Base-by-base conservation (phyloP, 2,113 vertebrate genomes). In the Vulpes vulpes region DNA sequence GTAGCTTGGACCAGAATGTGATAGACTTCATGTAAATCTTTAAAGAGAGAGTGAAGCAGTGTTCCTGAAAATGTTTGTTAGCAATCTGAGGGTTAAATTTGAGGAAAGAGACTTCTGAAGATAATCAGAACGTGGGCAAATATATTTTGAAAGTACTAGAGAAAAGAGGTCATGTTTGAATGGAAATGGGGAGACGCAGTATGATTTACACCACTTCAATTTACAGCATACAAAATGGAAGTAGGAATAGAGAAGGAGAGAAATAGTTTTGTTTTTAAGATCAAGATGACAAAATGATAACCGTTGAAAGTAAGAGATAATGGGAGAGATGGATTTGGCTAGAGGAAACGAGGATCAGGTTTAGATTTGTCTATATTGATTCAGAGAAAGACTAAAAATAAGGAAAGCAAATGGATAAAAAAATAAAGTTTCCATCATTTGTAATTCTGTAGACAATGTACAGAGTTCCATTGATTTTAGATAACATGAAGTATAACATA, bases 261-360 rank as follows among this genome's bases (percentile, higher is more conserved):
- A 73, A 57, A 43, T 57, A 59, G 32, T 55, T 92, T 35, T 35
- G 35, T 35, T 35, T 35, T 38, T 79, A 88, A 95, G 20, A 81
- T 91, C 62, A 89, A 85, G 59, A 67, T 73, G 38, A 16, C 80
- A 91, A 65, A 74, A 10, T 96, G 76, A 15, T 62, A 53, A 53
- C 3, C 59, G 11, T 62, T 90, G 65, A 91, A 94, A 97, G 60
- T 84, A 67, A 94, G 95, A 92, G 74, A 35, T 91, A 80, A 83
- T 89, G 30, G 30, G 53, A 71, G 53, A 38, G 32, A 67, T 7
- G 15, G 30, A 23, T 91, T 91, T 73, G 11, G 2, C 59, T 81
- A 30, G 20, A 59, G 25, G n/a, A 84, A 81, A 76, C 3, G 57
- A 25, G 73, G 3, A n/a, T 82, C 27, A 86, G 8, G 30, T 89